Evolutionary conservation across 2,113 vertebrate genomes (phyloP), one percentile per base, ranked within the genome.

Genomic region (Maccullochella peelii): DNA sequence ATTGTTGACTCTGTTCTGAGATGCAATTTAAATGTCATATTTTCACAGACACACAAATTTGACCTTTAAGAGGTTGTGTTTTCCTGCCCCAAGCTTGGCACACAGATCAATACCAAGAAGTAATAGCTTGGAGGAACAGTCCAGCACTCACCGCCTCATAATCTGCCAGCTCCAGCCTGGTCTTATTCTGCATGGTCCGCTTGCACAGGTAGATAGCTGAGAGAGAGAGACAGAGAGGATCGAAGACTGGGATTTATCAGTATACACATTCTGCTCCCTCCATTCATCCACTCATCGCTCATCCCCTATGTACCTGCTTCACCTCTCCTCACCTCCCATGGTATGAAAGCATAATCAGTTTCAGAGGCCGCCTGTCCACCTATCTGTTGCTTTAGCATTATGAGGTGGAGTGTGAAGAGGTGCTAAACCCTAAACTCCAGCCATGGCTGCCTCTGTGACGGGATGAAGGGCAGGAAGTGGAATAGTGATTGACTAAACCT

Each of bases 111-210:
- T 86, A 83, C 67, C 33, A n/a, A 68, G 59, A 61, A 47, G 44
- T 57, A 54, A 86, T 36, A 65, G 42, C 63, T 80, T 27, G n/a
- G 75, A 66, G 73, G 71, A 73, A 71, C 2, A 20, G 85, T 67
- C 44, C 15, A 33, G 25, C 91, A 97, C 98, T 96, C 95, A 99
- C 98, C 75, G 98, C 98, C 95, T 99, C 98, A 83, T 99, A 99
- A 95, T 99, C 98, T 6, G 98, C 98, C 93, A 99, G 90, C 93
- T 99, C 98, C 97, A 99, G 95, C 63, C 98, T 95, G 25, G 98
- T 98, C 93, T 99, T 99, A 92, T 99, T 99, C 96, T 99, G 98
- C 98, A 99, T 99, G 90, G 98, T 99, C 94, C 98, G 94, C 94
- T 99, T 99, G 95, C 98, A 99, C 93, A 99, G 97, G 92, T 99